phyloP scores from a whole-genome alignment of 2,888 invertebrate genomes.

The Himalopsyche anomala region DNA sequence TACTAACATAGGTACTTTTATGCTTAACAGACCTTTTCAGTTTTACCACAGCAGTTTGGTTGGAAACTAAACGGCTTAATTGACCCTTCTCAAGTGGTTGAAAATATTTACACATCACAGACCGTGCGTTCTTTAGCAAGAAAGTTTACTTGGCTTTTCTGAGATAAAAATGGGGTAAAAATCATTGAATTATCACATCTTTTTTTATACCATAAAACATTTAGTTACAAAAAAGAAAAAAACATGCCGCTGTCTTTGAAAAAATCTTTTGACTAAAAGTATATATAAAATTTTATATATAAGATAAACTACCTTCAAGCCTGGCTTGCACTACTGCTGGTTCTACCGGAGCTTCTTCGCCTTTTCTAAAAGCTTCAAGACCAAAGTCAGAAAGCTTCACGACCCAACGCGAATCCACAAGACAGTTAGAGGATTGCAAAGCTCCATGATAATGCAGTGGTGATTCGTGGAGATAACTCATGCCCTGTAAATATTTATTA shows the following conservation, averaged over 20 bases:
- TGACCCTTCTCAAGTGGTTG: too few relatives aligned
- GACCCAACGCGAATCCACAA: slow-evolving; percentile 97
- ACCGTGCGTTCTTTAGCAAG: neutral
- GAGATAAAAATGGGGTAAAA: too few relatives aligned
- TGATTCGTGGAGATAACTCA: slow-evolving; percentile 93
- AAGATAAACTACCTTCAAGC: slow-evolving; percentile 80
- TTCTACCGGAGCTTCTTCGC: slow-evolving; percentile 82
- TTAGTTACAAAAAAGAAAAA: too few relatives aligned
- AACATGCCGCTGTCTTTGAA: neutral
- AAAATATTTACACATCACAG: slow-evolving; percentile 23
- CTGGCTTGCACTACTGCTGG: slow-evolving; percentile 79
- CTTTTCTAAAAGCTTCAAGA: slow-evolving; percentile 89
- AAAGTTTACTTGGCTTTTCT: neutral
- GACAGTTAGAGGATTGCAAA: slow-evolving; percentile 92
- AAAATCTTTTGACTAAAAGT: neutral
- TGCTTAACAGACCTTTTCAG: too few relatives aligned
- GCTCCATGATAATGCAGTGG: slow-evolving; percentile 92
- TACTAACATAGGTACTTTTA: too few relatives aligned
- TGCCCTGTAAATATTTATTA: slow-evolving; percentile 79
- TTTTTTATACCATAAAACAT: too few relatives aligned
- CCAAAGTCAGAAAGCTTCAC: slow-evolving; percentile 96
- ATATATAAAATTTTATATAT: neutral
- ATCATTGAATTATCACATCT: too few relatives aligned
- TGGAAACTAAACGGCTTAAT: too few relatives aligned
- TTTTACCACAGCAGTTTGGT: too few relatives aligned